These are phyloP conservation scores for Bembecia ichneumoniformis DNA, from an alignment of 2,888 invertebrate genomes.

Conservation along the genomic window DNA sequence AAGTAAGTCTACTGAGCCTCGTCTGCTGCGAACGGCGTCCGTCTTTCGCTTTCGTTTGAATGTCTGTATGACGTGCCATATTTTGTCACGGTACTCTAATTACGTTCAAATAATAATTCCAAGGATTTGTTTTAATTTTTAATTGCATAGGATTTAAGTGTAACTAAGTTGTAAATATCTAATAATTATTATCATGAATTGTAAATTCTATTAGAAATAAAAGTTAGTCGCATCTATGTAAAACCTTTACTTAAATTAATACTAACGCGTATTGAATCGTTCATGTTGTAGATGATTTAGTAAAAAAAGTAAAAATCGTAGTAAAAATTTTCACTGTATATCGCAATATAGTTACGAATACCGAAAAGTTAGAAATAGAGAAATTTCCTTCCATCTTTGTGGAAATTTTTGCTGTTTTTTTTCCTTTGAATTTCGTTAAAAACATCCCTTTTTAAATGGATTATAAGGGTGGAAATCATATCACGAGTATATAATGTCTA, in stretches of 20 bases:
- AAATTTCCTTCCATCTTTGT: too few relatives aligned
- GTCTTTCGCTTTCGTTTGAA: background rate
- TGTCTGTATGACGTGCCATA: conserved; percentile 5
- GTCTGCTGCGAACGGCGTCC: too few relatives aligned
- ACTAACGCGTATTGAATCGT: conserved; percentile 29
- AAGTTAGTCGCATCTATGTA: conserved; percentile 42
- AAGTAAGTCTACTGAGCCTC: too few relatives aligned
- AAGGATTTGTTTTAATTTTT: conserved; percentile 2
- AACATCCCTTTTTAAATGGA: background rate
- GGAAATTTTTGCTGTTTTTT: background rate
- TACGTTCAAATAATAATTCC: background rate
- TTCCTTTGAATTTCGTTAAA: background rate
- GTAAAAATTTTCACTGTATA: conserved; percentile 23
- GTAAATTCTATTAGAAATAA: conserved; percentile 45
- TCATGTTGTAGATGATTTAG: conserved; percentile 66
- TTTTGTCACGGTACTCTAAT: conserved; percentile 5
- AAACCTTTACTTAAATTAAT: conserved; percentile 39
- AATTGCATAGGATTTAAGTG: conserved; percentile 20
- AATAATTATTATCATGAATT: conserved; percentile 38
- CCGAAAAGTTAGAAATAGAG: background rate
- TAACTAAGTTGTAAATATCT: conserved; percentile 57
- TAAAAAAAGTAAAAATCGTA: conserved; percentile 32
- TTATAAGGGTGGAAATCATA: conserved; percentile 43
- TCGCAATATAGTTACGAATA: conserved; percentile 11
- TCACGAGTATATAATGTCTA: conserved; percentile 55